Percentiles rank a stretch among this genome's conserved stretches.
Conservation (phyloP, 2,113 vertebrate species). For the Phaethon lepturus region DNA sequence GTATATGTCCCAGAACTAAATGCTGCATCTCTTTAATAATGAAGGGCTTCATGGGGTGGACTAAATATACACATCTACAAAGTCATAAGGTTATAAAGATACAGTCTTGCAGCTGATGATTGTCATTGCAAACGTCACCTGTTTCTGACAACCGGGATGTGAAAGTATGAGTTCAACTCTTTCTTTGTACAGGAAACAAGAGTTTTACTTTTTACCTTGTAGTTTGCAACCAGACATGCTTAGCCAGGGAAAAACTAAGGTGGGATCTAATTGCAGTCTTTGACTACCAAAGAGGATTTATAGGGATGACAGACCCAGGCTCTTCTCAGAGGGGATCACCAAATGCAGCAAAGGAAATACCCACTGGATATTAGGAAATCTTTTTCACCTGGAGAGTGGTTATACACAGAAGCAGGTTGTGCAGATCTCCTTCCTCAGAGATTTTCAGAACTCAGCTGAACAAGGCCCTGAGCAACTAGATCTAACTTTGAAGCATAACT, state of each 20-base stretch:
- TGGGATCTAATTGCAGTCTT: not conserved
- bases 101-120: not conserved
- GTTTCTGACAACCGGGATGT: not conserved
- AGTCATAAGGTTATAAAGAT: not conserved
- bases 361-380: not conserved
- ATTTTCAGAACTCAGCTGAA: not conserved
- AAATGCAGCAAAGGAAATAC: not conserved
- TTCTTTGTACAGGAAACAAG: not conserved
- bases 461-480: not conserved
- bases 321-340: not conserved
- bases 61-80: not conserved
- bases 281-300: not conserved
- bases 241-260: not conserved
- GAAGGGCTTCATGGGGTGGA: not conserved
- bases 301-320: not conserved
- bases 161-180: not conserved
- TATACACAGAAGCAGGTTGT: not conserved
- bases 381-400: not conserved
- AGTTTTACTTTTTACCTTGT: not conserved
- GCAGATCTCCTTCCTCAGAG: not conserved
- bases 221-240: not conserved
- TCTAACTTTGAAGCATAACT: not conserved
- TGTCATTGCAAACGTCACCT: not conserved
- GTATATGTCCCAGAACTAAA: not conserved
- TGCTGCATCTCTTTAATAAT: not conserved